Evolutionary conservation across 2,888 invertebrate species (phyloP), one percentile per base, ranked within the genome.

Genomic region (Eubasilissa splendida): DNA sequence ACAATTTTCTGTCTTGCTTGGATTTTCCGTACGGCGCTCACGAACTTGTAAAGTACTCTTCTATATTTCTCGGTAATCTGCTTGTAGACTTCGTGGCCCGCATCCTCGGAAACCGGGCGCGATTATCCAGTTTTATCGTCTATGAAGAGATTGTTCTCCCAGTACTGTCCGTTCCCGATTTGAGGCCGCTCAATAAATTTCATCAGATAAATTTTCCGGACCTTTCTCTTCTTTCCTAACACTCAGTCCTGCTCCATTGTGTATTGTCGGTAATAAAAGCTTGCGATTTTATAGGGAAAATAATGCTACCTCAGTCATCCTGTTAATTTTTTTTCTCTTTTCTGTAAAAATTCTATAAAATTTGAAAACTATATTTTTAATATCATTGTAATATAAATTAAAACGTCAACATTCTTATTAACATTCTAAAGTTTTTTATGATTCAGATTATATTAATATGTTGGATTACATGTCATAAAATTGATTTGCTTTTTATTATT

Each of bases 121-220:
- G 75, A 75, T 75, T 75, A 75, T 75, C 75, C 75, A n/a, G 50
- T 31, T 75, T 75, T 75, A 75, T 75, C 60, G 75, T 52, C 75
- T 60, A 60, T 75, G 60, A 75, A 75, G 60, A 60, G 75, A 73
- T 73, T 33, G 71, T 56, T 54, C 56, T 56, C 54, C 22, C 58
- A n/a, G 58, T 2, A 58, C 58, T 53, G 71, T 56, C 56, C 56
- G 52, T 42, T 50, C 52, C 22, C 60, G 75, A 75, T 75, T 75
- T 54, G 75, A 75, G 42, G 75, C 75, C 75, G 75, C 75, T 50
- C 75, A 75, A 75, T 75, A 75, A 75, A 73, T 56, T 73, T 73
- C 50, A 22, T 33, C 58, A 12, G 73, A 73, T 31, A 56, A 58
- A 75, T 60, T 60, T 60, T 58, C 58, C 50, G 59, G 58, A 70